phyloP scores from a whole-genome alignment of 2,888 invertebrate genomes.

The Sthenelais limicola region DNA sequence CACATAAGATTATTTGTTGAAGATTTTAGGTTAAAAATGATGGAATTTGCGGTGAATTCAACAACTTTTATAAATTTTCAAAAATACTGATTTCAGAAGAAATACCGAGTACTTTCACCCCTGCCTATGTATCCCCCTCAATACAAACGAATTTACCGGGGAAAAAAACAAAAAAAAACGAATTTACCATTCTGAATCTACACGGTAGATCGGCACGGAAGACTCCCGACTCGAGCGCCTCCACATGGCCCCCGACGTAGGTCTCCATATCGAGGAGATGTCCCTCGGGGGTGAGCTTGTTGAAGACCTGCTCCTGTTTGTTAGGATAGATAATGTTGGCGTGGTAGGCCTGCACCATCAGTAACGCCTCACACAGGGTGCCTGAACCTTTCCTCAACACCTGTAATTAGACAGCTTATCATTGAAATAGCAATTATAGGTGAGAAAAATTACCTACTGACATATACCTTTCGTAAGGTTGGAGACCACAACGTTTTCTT shows the following conservation, averaged over 20 bases:
- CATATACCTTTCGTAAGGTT: too few relatives aligned
- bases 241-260: constrained; percentile 99
- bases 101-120: too few relatives aligned
- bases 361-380: constrained; percentile 94
- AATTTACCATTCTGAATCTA: constrained; percentile 71
- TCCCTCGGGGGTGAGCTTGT: constrained; percentile 91
- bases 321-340: constrained; percentile 98
- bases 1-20: too few relatives aligned
- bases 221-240: constrained; percentile 97
- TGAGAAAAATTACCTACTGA: too few relatives aligned
- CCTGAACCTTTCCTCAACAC: constrained; percentile 97
- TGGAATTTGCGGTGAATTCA: too few relatives aligned
- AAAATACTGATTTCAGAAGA: too few relatives aligned
- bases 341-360: constrained; percentile 98
- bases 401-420: constrained; percentile 72
- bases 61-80: too few relatives aligned
- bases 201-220: constrained; percentile 97
- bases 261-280: constrained; percentile 97
- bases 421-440: too few relatives aligned
- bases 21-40: too few relatives aligned
- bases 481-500: too few relatives aligned
- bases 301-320: constrained; percentile 83
- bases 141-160: constrained; percentile 57
- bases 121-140: background rate
- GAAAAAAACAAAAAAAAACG: too few relatives aligned